A percentile compares a stretch with the other conserved stretches of the same genome.
Conservation (phyloP, 2,113 vertebrate genomes). For the Sterna hirundo region DNA sequence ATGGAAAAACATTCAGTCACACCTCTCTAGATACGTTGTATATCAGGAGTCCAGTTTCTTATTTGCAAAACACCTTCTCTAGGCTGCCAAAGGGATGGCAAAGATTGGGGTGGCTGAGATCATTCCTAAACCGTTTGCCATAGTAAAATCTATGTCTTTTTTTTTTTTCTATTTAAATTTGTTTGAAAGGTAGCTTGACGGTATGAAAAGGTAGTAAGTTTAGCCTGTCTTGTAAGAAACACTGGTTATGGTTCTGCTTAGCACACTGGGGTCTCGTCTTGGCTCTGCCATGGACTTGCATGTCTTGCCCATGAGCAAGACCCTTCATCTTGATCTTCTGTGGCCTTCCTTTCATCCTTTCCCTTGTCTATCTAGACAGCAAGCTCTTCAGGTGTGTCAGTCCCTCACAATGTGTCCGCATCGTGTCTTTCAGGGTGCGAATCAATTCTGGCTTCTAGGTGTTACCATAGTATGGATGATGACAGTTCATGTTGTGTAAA, state of each 20-base stretch:
- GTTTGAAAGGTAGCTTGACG: not conserved
- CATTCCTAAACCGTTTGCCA: accelerated
- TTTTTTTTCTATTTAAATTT: not conserved
- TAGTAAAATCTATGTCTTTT: not conserved
- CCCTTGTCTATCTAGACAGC: not conserved
- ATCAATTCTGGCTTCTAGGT: not conserved
- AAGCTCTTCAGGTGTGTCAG: not conserved
- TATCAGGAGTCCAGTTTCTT: not conserved
- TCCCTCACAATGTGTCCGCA: not conserved
- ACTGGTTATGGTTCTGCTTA: not conserved
- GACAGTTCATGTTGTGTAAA: not conserved
- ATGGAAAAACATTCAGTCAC: not conserved
- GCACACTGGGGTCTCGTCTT: not conserved
- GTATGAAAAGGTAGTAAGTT: not conserved
- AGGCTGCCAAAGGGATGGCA: not conserved
- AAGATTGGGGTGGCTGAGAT: not conserved
- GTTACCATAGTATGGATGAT: not conserved
- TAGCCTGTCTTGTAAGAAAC: not conserved
- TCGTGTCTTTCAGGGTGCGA: not conserved
- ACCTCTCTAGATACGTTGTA: not conserved
- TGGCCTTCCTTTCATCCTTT: not conserved
- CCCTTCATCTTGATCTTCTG: not conserved
- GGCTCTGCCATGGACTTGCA: not conserved
- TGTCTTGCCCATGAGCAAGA: not conserved
- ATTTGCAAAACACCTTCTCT: not conserved